Evolutionary conservation across 2,797 vertebrate genomes (phyloP).

Genomic region (Schizothorax lantsangensis): DNA sequence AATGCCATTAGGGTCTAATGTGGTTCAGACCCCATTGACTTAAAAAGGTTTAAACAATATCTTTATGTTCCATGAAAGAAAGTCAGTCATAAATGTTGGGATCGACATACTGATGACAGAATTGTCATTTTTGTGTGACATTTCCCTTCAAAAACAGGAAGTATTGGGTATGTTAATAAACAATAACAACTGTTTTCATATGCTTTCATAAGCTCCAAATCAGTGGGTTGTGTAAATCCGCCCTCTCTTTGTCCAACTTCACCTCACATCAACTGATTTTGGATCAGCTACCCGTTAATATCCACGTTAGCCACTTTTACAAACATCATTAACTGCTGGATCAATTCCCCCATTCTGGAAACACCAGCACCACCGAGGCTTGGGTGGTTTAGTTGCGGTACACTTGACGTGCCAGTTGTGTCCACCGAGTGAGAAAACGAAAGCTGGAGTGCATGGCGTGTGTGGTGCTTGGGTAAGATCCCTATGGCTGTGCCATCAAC

Average conservation of each 20-base stretch:
- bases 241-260: slow-evolving; percentile 22
- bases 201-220: background rate
- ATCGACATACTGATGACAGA: background rate
- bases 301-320: slow-evolving; percentile 32
- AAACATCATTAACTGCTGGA: slow-evolving; percentile 56
- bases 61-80: background rate
- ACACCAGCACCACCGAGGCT: slow-evolving; percentile 18
- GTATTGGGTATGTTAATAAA: background rate
- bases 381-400: slow-evolving; percentile 69
- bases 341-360: slow-evolving; percentile 34
- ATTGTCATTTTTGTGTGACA: background rate
- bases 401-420: slow-evolving; percentile 78
- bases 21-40: background rate
- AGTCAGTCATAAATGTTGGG: background rate
- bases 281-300: slow-evolving; percentile 14
- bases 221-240: background rate
- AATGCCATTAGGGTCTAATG: background rate
- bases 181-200: background rate
- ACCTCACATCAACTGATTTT: slow-evolving; percentile 25
- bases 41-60: background rate
- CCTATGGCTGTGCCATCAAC: slow-evolving; percentile 80
- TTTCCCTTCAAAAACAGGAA: background rate
- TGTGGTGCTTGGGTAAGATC: slow-evolving; percentile 75
- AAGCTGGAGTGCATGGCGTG: slow-evolving; percentile 71
- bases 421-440: slow-evolving; percentile 80